phyloP scores from a whole-genome alignment of 2,888 invertebrate genomes.

The Tryphoninae sp. region DNA sequence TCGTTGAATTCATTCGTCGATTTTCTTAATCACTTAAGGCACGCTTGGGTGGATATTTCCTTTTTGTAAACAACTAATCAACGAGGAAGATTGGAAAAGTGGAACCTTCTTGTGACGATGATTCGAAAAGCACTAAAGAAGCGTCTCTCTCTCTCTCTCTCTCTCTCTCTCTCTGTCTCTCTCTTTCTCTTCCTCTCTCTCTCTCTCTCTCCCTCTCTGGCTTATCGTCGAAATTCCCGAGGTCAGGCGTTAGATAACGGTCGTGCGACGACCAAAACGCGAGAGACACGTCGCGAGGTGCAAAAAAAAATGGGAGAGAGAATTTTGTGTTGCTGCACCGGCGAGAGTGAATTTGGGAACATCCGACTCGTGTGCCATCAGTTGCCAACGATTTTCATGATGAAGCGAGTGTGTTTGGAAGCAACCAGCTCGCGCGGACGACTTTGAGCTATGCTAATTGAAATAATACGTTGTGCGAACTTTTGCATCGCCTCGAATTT shows the following conservation, averaged over 20 bases:
- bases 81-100: background rate
- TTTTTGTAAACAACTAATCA: background rate
- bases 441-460: background rate
- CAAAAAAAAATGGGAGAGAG: background rate
- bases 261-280: background rate
- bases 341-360: conserved; percentile 1
- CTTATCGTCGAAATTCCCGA: background rate
- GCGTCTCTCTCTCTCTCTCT: conserved; percentile 18
- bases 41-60: too few relatives aligned
- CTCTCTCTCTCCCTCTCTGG: background rate
- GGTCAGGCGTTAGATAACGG: background rate
- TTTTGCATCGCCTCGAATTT: too few relatives aligned
- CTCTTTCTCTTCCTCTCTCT: too few relatives aligned
- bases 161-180: background rate
- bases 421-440: background rate
- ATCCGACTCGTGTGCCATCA: background rate
- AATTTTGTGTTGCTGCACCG: background rate
- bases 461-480: background rate
- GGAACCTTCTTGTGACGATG: conserved; percentile 9
- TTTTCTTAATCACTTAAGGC: too few relatives aligned
- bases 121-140: conserved; percentile 34
- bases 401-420: background rate
- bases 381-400: background rate
- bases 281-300: background rate
- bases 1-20: background rate